Evolutionary conservation across 1,140 invertebrate species (phyloP).

Genomic region (Drosophila insularis): DNA sequence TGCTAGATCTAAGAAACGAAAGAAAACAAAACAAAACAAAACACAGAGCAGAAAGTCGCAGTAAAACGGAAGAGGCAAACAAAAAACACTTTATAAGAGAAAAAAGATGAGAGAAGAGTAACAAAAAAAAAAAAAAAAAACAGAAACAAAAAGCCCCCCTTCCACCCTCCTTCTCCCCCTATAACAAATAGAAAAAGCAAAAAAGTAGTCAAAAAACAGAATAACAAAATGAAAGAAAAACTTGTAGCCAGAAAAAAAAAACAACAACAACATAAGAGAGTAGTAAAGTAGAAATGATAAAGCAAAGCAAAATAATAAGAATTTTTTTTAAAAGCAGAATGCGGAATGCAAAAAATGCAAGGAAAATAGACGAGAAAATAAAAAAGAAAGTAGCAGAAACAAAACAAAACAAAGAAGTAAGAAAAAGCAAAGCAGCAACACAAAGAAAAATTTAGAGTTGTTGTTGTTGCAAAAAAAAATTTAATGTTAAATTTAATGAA

Average conservation of each 20-base stretch:
- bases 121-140: too few species aligned
- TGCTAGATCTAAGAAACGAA: slow-evolving; percentile 64
- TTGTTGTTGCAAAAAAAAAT: slow-evolving; percentile 20
- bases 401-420: slow-evolving; percentile 31
- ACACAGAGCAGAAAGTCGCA: slow-evolving; percentile 4
- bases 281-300: slow-evolving; percentile 1
- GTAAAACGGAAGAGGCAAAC: slow-evolving; percentile 44
- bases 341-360: not conserved
- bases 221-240: slow-evolving; percentile 2
- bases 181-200: slow-evolving; percentile 28
- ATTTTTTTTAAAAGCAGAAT: slow-evolving; percentile 5
- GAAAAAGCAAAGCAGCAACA: slow-evolving; percentile 12
- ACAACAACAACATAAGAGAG: not conserved
- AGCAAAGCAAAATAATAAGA: slow-evolving; percentile 11
- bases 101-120: slow-evolving; percentile 9
- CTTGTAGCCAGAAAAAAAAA: slow-evolving; percentile 29
- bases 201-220: slow-evolving; percentile 13
- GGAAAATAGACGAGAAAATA: not conserved
- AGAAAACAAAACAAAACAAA: slow-evolving; percentile 31
- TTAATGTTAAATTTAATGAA: slow-evolving; percentile 45
- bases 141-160: slow-evolving; percentile 15
- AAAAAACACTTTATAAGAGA: slow-evolving; percentile 67
- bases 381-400: slow-evolving; percentile 42
- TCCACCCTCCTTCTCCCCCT: not conserved
- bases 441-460: slow-evolving; percentile 12